Conservation (phyloP, 2,797 vertebrate genomes). For the Todus mexicanus region DNA sequence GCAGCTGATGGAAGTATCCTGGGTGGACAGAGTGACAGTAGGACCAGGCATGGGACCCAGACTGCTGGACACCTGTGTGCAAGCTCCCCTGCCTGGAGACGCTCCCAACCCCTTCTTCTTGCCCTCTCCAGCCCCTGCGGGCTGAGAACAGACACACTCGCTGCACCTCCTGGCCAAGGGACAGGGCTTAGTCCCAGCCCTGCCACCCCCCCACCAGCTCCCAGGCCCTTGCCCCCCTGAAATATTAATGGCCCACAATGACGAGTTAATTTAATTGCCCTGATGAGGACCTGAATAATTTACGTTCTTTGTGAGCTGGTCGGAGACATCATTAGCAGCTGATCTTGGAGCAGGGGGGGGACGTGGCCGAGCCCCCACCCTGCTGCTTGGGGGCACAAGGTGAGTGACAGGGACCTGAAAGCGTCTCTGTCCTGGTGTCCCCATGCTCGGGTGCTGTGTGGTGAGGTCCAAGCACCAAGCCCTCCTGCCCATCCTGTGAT, state of each 20-base stretch:
- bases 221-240: background rate
- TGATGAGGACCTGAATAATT: slow-evolving; percentile 69
- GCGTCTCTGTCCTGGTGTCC: background rate
- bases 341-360: background rate
- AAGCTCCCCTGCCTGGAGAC: background rate
- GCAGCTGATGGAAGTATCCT: background rate
- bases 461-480: background rate
- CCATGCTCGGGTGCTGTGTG: background rate
- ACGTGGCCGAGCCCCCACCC: background rate
- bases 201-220: background rate
- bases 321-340: slow-evolving; percentile 38
- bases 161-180: background rate
- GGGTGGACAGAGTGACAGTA: background rate
- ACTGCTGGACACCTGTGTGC: background rate
- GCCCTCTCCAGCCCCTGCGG: rapidly evolving
- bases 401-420: background rate
- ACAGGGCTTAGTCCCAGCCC: background rate
- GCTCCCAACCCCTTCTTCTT: background rate
- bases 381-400: background rate
- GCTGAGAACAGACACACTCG: background rate
- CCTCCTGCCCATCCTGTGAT: background rate
- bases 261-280: slow-evolving; percentile 66
- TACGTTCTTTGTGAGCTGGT: background rate
- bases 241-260: slow-evolving; percentile 55
- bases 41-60: background rate